phyloP scores from a whole-genome alignment of 1,140 invertebrate species.

The Pachypeltis micranthus region DNA sequence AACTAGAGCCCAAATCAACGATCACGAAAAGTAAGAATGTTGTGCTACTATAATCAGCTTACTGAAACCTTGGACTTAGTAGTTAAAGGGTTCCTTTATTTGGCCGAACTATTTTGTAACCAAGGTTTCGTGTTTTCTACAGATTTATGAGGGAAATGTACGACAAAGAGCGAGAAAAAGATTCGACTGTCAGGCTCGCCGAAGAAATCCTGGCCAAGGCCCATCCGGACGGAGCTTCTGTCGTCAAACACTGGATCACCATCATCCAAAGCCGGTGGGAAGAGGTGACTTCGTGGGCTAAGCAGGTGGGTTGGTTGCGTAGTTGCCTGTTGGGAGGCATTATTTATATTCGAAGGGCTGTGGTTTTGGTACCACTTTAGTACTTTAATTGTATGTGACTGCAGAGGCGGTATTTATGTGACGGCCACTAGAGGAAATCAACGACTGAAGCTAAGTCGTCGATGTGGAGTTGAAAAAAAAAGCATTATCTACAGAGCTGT shows the following conservation, averaged over 20 bases:
- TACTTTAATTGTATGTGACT: not conserved
- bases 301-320: slow-evolving; percentile 28
- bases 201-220: slow-evolving; percentile 78
- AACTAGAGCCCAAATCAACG: slow-evolving; percentile 67
- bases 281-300: slow-evolving; percentile 52
- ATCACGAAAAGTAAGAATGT: slow-evolving; percentile 55
- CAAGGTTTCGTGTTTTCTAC: no score
- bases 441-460: not conserved
- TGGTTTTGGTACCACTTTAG: not conserved
- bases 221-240: slow-evolving; percentile 84
- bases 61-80: not conserved
- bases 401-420: not conserved
- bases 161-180: slow-evolving; percentile 75
- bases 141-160: slow-evolving; percentile 70
- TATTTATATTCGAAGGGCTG: not conserved
- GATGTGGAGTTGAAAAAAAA: not conserved
- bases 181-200: slow-evolving; percentile 76
- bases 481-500: not conserved
- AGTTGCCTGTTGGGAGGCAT: not conserved
- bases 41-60: not conserved
- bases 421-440: not conserved
- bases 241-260: slow-evolving; percentile 95
- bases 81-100: not conserved
- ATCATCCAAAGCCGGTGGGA: slow-evolving; percentile 96
- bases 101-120: not conserved